These are phyloP conservation scores for Forpus xanthops DNA, from an alignment of 2,797 vertebrate species.

Conservation along the genomic window DNA sequence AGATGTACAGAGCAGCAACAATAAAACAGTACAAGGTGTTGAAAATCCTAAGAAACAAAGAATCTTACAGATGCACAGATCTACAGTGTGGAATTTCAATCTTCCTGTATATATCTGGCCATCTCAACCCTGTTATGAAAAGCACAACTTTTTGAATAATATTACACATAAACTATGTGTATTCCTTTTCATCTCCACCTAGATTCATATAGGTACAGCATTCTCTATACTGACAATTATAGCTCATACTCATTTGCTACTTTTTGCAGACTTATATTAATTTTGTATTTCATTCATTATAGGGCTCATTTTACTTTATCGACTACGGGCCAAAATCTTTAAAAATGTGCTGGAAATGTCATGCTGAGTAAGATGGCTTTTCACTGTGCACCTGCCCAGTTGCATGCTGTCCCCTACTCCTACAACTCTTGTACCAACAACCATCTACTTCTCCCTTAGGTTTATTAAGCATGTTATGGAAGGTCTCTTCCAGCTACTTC, in stretches of 20 bases:
- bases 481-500: not conserved
- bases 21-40: not conserved
- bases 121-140: not conserved
- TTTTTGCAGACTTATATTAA: not conserved
- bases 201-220: not conserved
- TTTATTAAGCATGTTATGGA: not conserved
- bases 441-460: not conserved
- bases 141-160: not conserved
- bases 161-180: not conserved
- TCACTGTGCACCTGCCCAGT: rapidly evolving
- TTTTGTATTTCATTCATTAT: not conserved
- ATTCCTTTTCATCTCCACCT: not conserved
- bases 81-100: not conserved
- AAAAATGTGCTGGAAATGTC: not conserved
- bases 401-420: not conserved
- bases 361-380: not conserved
- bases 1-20: not conserved
- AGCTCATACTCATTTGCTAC: not conserved
- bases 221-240: not conserved
- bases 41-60: not conserved
- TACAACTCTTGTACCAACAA: not conserved
- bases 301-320: not conserved
- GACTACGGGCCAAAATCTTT: not conserved
- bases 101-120: not conserved
- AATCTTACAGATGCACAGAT: not conserved